These are phyloP conservation scores for Leptobrachium leishanense DNA, from an alignment of 2,113 vertebrate genomes.

Conservation along the genomic window DNA sequence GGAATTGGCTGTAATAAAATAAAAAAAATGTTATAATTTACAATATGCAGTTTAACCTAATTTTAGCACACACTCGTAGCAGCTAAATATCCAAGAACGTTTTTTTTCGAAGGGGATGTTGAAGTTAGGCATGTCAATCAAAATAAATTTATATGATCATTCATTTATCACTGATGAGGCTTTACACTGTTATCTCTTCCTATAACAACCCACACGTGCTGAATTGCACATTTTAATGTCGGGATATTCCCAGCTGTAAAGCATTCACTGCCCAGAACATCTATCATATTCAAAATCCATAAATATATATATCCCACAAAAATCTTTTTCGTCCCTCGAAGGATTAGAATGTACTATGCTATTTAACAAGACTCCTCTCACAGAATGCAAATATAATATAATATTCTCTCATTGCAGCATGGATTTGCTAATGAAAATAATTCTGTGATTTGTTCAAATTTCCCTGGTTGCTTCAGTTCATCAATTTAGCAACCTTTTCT, in stretches of 20 bases:
- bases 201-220: conserved; percentile 43
- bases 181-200: conserved; percentile 41
- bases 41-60: neutral
- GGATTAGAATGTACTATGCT: conserved; percentile 45
- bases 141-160: conserved; percentile 40
- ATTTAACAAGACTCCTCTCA: conserved; percentile 43
- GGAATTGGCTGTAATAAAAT: neutral
- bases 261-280: conserved; percentile 36
- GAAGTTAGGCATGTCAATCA: conserved; percentile 39
- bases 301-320: conserved; percentile 45
- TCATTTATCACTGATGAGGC: conserved; percentile 45
- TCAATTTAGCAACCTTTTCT: conserved; percentile 45
- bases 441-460: conserved; percentile 49
- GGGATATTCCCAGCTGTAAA: conserved; percentile 40
- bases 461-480: conserved; percentile 45
- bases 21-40: neutral
- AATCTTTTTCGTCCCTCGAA: conserved; percentile 41
- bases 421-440: conserved; percentile 49
- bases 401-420: conserved; percentile 45
- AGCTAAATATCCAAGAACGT: conserved; percentile 22
- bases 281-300: conserved; percentile 43
- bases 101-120: neutral
- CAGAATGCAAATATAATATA: conserved; percentile 42
- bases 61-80: conserved; percentile 7
- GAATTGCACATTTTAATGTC: conserved; percentile 42